A percentile compares a stretch with the other conserved stretches of the same genome.
Evolutionary conservation across 2,888 invertebrate genomes (phyloP).

Genomic region (Microplitis deprimator): DNA sequence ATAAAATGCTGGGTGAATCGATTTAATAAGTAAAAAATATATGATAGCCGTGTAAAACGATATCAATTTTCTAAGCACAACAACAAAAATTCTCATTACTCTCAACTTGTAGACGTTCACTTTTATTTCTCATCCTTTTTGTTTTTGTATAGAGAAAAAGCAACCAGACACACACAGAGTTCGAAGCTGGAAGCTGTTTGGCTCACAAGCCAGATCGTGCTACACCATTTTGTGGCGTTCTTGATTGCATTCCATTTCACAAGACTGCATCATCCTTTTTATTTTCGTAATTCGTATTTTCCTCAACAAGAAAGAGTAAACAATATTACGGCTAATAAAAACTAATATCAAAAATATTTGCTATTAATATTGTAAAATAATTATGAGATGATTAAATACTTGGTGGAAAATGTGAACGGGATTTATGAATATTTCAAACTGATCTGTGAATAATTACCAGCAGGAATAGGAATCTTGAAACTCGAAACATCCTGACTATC

Average conservation of each 20-base stretch:
- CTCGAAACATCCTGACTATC: no score
- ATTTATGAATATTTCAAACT: no score
- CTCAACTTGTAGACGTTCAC: not conserved
- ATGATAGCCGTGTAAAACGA: not conserved
- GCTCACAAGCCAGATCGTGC: not conserved
- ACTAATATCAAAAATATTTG: not conserved
- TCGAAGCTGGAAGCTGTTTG: not conserved
- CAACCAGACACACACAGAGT: not conserved
- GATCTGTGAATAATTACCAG: no score
- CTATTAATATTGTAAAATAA: no score
- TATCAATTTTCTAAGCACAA: not conserved
- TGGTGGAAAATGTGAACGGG: no score
- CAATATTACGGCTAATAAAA: not conserved
- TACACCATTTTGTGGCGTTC: not conserved
- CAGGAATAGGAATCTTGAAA: no score
- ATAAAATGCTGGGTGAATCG: not conserved
- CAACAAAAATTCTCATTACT: not conserved
- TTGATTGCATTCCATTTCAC: not conserved
- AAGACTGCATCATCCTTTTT: not conserved
- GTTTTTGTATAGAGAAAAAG: not conserved
- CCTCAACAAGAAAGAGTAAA: constrained; percentile 1
- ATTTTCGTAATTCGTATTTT: not conserved
- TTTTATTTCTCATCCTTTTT: not conserved
- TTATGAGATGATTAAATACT: no score
- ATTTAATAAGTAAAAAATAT: not conserved